Evolutionary conservation across 2,113 vertebrate species (phyloP).

Genomic region (Sturnira hondurensis): DNA sequence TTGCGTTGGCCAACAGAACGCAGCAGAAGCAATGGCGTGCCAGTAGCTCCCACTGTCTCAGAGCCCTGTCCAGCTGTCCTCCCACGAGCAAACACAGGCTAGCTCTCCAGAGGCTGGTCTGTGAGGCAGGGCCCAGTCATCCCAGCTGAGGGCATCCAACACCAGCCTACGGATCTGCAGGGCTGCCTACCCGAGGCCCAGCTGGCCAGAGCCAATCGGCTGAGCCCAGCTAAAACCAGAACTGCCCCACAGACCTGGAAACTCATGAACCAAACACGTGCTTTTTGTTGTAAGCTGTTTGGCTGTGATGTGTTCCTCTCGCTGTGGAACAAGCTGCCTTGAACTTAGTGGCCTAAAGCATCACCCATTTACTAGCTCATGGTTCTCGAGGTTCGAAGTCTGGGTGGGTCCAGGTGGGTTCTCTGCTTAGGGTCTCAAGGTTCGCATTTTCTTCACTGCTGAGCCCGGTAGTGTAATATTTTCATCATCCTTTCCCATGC

Average conservation of each 20-base stretch:
- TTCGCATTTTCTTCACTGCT: not conserved
- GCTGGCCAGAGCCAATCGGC: too few relatives aligned
- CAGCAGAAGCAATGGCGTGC: not conserved
- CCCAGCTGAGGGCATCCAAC: not conserved
- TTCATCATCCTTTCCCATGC: not conserved
- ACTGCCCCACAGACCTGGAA: not conserved
- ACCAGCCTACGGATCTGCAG: not conserved
- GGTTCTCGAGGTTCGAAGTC: not conserved
- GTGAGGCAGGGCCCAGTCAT: not conserved
- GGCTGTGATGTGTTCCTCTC: not conserved
- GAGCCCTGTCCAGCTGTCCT: not conserved
- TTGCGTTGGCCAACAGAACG: not conserved
- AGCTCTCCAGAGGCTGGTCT: not conserved
- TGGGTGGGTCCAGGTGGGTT: not conserved
- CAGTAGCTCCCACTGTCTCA: not conserved
- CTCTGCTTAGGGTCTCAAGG: not conserved
- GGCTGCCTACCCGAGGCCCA: not conserved
- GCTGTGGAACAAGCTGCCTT: not conserved
- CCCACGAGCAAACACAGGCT: not conserved
- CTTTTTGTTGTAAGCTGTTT: not conserved
- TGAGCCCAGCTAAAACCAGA: not conserved
- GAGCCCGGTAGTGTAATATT: not conserved
- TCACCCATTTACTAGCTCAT: not conserved
- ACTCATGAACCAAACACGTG: not conserved
- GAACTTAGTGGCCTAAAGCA: not conserved